phyloP scores from a whole-genome alignment of 2,888 invertebrate genomes.

The Eumacrocentrus americanus region DNA sequence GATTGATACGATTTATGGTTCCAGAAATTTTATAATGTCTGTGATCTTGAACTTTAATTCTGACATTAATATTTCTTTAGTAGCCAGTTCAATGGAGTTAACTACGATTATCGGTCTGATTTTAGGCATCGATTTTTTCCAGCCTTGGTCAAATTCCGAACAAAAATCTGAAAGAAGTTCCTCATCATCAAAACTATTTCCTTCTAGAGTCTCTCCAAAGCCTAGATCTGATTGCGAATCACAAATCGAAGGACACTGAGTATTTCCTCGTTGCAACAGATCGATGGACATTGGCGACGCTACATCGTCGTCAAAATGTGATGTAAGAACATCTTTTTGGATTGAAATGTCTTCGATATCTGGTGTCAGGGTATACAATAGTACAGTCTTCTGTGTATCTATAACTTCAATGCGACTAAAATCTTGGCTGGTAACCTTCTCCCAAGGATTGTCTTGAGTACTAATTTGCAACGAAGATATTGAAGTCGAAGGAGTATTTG shows the following conservation, averaged over 20 bases:
- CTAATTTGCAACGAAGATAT: background rate
- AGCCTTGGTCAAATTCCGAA: slow-evolving; percentile 29
- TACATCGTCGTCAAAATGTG: background rate
- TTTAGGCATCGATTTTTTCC: slow-evolving; percentile 21
- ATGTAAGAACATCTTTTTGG: no score
- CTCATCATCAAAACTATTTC: background rate
- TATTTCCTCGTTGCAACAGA: background rate
- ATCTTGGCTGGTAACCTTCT: slow-evolving; percentile 3
- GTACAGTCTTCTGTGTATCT: background rate
- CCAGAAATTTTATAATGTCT: no score
- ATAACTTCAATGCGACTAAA: background rate
- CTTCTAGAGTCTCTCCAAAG: no score
- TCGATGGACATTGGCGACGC: background rate
- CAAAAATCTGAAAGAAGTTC: slow-evolving; percentile 35
- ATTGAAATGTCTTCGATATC: background rate
- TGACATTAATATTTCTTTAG: no score
- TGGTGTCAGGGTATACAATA: background rate
- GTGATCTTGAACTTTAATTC: no score
- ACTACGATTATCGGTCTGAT: background rate
- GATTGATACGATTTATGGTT: no score
- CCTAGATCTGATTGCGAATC: background rate
- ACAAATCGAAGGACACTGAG: background rate
- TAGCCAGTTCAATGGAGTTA: no score
- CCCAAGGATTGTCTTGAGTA: slow-evolving; percentile 7
- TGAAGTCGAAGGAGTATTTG: background rate